A percentile compares a stretch with the other conserved stretches of the same genome.
phyloP scores from a whole-genome alignment of 2,888 invertebrate genomes.

The Lasioglossum vierecki region DNA sequence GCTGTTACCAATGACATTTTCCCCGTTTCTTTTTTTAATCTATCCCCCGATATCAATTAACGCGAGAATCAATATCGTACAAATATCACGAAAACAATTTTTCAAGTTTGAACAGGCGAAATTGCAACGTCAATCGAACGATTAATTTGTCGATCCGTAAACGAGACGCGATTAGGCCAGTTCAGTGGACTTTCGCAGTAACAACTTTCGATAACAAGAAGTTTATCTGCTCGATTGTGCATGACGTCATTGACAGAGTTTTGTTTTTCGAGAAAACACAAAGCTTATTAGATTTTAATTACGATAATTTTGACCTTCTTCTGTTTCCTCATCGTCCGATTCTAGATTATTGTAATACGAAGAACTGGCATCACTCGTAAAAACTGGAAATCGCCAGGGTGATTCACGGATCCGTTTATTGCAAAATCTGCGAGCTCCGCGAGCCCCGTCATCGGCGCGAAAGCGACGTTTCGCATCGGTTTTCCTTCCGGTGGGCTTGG shows the following conservation, averaged over 20 bases:
- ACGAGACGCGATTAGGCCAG: not conserved
- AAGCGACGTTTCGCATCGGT: slow-evolving; percentile 16
- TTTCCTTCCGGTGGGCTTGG: slow-evolving; percentile 33
- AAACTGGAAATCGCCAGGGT: slow-evolving; percentile 54
- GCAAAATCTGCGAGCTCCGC: slow-evolving; percentile 40
- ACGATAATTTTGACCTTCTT: not conserved
- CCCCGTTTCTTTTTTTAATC: not conserved
- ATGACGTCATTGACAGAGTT: not conserved
- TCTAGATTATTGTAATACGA: not conserved
- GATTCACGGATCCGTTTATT: slow-evolving; percentile 60
- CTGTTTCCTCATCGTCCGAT: not conserved
- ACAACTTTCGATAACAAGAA: not conserved
- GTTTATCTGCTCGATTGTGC: not conserved
- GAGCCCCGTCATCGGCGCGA: slow-evolving; percentile 1
- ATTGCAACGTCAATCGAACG: not conserved
- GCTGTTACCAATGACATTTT: slow-evolving; percentile 43
- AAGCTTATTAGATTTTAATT: not conserved
- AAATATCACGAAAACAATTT: not conserved
- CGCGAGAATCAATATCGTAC: not conserved
- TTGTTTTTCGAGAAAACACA: not conserved
- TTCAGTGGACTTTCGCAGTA: not conserved
- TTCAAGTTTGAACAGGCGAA: not conserved
- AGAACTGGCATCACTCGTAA: slow-evolving; percentile 28
- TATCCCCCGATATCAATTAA: not conserved
- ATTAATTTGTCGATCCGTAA: not conserved